Evolutionary conservation across 2,888 invertebrate genomes (phyloP).

Genomic region (Oligia latruncula): DNA sequence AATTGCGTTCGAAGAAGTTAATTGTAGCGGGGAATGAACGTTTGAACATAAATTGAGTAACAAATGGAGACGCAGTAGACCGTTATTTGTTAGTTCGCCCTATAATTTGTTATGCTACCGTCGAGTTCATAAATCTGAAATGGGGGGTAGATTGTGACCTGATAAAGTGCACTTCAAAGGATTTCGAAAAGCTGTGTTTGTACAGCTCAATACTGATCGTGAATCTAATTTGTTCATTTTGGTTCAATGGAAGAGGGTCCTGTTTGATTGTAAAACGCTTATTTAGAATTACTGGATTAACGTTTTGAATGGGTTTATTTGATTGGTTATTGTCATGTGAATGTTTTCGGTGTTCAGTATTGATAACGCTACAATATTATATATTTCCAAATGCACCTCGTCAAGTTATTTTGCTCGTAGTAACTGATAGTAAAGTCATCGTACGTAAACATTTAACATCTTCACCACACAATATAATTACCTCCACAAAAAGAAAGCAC

Average conservation of each 20-base stretch:
- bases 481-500: slow-evolving; percentile 2
- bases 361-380: background rate
- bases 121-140: slow-evolving; percentile 63
- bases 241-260: slow-evolving; percentile 29
- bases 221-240: slow-evolving; percentile 53
- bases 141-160: slow-evolving; percentile 57
- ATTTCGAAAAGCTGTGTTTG: slow-evolving; percentile 53
- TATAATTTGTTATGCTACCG: slow-evolving; percentile 68
- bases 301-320: slow-evolving; percentile 17
- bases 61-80: slow-evolving; percentile 75
- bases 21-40: slow-evolving; percentile 78
- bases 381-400: background rate
- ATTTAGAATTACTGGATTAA: slow-evolving; percentile 32
- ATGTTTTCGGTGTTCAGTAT: slow-evolving; percentile 1
- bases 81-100: slow-evolving; percentile 71
- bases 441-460: background rate
- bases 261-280: slow-evolving; percentile 34
- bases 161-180: slow-evolving; percentile 58
- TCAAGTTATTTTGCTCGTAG: background rate
- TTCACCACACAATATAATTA: background rate
- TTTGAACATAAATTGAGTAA: slow-evolving; percentile 77
- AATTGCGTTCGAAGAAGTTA: slow-evolving; percentile 83
- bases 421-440: background rate
- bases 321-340: slow-evolving; percentile 19
- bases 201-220: slow-evolving; percentile 46